These are phyloP conservation scores for Bombus turneri DNA, from an alignment of 1,140 invertebrate genomes.

Conservation along the genomic window DNA sequence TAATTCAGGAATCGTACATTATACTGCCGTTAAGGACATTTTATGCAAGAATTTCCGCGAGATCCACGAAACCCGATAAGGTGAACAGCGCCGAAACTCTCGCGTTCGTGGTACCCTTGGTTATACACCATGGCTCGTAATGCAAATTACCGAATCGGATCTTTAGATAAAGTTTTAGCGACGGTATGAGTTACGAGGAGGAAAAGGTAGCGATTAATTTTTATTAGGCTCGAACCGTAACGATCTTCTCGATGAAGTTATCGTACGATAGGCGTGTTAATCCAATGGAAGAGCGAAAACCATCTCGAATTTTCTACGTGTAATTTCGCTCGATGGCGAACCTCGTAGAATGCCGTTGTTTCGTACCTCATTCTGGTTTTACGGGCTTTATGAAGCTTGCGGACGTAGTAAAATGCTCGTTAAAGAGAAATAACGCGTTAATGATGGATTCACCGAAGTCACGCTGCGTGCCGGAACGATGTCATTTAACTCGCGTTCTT, in stretches of 20 bases:
- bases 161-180: neutral
- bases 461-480: neutral
- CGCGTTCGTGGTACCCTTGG: neutral
- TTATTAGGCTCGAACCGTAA: neutral
- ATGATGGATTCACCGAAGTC: slow-evolving; percentile 16
- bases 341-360: neutral
- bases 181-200: neutral
- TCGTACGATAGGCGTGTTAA: neutral
- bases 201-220: neutral
- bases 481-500: slow-evolving; percentile 40
- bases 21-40: slow-evolving; percentile 28
- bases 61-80: slow-evolving; percentile 40
- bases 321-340: neutral
- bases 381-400: neutral
- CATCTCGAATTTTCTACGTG: neutral
- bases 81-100: neutral
- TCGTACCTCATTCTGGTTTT: neutral
- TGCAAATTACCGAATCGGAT: slow-evolving; percentile 1
- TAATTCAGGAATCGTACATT: slow-evolving; percentile 16
- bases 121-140: neutral
- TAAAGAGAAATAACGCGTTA: slow-evolving; percentile 27
- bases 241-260: neutral
- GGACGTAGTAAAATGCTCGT: slow-evolving; percentile 6
- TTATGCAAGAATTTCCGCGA: slow-evolving; percentile 15
- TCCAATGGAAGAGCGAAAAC: neutral